A percentile compares a stretch with the other conserved stretches of the same genome.
Conservation (phyloP, 2,888 invertebrate genomes). For the Cataglyphis albicans region DNA sequence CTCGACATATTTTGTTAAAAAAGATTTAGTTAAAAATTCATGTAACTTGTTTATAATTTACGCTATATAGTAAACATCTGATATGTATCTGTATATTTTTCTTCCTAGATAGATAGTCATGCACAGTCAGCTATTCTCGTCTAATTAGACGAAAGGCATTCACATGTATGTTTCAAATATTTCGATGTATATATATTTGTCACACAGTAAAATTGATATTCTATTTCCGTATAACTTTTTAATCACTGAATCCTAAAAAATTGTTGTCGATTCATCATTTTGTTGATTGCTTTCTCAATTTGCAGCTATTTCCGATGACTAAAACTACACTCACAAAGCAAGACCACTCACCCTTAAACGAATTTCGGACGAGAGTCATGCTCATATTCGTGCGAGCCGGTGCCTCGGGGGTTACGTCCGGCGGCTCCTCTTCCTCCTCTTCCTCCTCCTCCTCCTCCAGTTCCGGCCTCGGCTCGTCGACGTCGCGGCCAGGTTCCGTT, state of each 20-base stretch:
- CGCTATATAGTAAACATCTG: not conserved
- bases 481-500: constrained; percentile 66
- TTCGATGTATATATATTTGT: not conserved
- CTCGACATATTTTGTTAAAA: not conserved
- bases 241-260: not conserved
- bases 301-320: not conserved
- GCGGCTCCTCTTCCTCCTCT: constrained; percentile 53
- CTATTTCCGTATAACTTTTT: not conserved
- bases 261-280: not conserved
- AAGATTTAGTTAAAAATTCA: not conserved
- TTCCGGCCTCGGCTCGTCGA: constrained; percentile 53
- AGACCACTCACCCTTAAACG: constrained; percentile 82
- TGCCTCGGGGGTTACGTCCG: constrained; percentile 65
- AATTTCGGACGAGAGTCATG: constrained; percentile 85
- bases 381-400: constrained; percentile 82
- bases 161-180: not conserved
- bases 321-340: not conserved
- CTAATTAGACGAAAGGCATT: not conserved
- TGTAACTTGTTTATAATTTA: not conserved
- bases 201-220: not conserved
- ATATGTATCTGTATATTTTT: not conserved
- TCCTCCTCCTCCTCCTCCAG: constrained; percentile 48
- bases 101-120: not conserved
- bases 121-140: not conserved
- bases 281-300: not conserved